Percentiles rank a stretch among this genome's conserved stretches.
Evolutionary conservation across 2,888 invertebrate genomes (phyloP).

Genomic region (Stenoptilia bipunctidactyla): DNA sequence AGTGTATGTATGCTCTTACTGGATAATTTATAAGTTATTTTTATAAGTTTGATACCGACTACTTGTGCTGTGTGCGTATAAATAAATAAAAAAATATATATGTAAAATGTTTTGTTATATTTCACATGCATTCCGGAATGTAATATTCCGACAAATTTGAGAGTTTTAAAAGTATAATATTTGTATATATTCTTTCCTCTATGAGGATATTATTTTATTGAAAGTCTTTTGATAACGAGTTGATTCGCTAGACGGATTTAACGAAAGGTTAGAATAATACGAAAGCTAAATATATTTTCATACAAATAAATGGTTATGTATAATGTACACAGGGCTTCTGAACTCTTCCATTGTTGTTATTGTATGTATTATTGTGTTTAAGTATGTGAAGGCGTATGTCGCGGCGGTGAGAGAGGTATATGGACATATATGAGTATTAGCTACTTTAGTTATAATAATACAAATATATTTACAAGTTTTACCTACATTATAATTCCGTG

Average conservation of each 20-base stretch:
- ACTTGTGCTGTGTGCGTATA: conserved; percentile 1
- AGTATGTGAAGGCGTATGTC: conserved; percentile 24
- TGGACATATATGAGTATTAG: conserved; percentile 15
- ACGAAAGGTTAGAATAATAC: conserved; percentile 7
- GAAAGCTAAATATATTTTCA: conserved; percentile 25
- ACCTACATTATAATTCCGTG: conserved; percentile 15
- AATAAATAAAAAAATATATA: not conserved
- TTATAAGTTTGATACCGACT: conserved; percentile 48
- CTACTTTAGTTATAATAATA: conserved; percentile 22
- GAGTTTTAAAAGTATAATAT: no score
- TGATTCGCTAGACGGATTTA: conserved; percentile 3
- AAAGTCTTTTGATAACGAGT: conserved; percentile 2
- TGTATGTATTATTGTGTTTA: conserved; percentile 26
- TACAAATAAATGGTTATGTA: conserved; percentile 25
- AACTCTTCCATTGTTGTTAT: conserved; percentile 59
- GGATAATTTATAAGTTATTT: conserved; percentile 41
- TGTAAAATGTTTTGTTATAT: not conserved
- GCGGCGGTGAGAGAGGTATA: conserved; percentile 25
- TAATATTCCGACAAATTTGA: conserved; percentile 32
- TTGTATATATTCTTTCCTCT: conserved; percentile 31
- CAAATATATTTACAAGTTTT: conserved; percentile 32
- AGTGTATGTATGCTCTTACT: no score
- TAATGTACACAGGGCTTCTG: conserved; percentile 47
- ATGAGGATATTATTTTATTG: conserved; percentile 25
- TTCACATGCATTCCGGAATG: conserved; percentile 51